Evolutionary conservation across 2,797 vertebrate species (phyloP), one percentile per base, ranked within the genome.

Genomic region (Dryobates pubescens): DNA sequence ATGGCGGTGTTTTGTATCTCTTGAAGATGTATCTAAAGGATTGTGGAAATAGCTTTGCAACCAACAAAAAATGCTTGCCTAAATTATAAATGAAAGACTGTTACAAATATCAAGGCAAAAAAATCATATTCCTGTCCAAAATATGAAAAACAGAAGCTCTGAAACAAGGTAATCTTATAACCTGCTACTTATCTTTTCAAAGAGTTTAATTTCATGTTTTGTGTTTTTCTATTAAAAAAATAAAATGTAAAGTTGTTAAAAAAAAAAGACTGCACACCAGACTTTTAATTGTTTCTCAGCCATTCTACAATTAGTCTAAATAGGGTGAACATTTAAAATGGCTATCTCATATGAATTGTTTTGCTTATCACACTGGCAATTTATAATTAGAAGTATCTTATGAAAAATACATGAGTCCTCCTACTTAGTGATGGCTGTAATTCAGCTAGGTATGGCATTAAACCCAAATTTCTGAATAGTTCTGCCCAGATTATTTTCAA

Each of bases 61-160:
- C 23, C 17, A 69, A 30, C 29, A 19, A 58, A 78, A 89, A 32
- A 43, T 29, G 2, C 2, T 47, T 57, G 11, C 10, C n/a, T 58
- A 45, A 54, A 78, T 6, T 22, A 45, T 17, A 54, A 54, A 34
- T 23, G 16, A 69, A 57, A 57, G 14, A 24, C 59, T 64, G 13
- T 9, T 59, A 29, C 2, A 8, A 1, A 14, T 32, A 18, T 7
- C 0, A 5, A 57, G 7, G 5, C 12, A 43, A 78, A 59, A 69
- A 27, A 63, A 30, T 4, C 12, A 14, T 17, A 13, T 64, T 81
- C 10, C 3, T 41, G 5, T 30, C 17, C 32, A 59, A 76, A 38
- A 38, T 38, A 38, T 38, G 38, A 38, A 38, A 38, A 38, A 4
- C 3, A 36, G 17, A 73, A 58, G 2, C 7, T 88, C 68, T 70